Base-by-base conservation (phyloP, 2,113 vertebrate genomes). In the Chaetodon auriga region DNA sequence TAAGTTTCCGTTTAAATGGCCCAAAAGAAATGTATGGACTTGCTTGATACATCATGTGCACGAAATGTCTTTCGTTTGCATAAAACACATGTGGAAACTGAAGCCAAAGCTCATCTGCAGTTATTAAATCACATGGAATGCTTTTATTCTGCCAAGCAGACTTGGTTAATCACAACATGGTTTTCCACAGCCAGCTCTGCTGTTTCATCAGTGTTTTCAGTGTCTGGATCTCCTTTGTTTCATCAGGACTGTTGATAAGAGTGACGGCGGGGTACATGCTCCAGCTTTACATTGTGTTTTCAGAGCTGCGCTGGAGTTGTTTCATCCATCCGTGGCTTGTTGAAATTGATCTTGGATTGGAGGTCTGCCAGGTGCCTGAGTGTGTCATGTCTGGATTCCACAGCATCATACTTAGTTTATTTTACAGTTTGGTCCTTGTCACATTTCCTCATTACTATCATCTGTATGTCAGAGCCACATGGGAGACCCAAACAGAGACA, bases 111-210 rank as follows among this genome's bases (percentile, higher is more conserved):
- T 76, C 58, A 36, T 79, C 61, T 12, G 2, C 19, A 12, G 9
- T 82, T 80, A 62, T 83, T 62, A 71, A 51, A 77, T 71, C 36
- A 8, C 15, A 53, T 63, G 71, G 75, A 89, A 86, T 74, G 75
- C 36, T 68, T 84, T 82, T n/a, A 73, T 55, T 43, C 80, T 83
- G 81, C 72, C 83, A 78, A 68, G 60, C 71, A 68, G 66, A 38
- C 35, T 49, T 46, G 10, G 73, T 79, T 74, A 51, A 79, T 83
- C 45, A 77, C 61, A 73, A 38, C 61, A 60, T 81, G 2, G 1
- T 54, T 72, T 14, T 66, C 23, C 19, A 18, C 43, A 48, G 18
- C 38, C 46, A n/a, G 53, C 48, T 54, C 71, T 23, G 43, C 63
- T 80, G 46, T 82, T 64, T 80, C 55, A 30, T 68, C 78, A 18